These are phyloP conservation scores for Fragum whitleyi DNA, from an alignment of 2,888 invertebrate genomes.

Conservation along the genomic window DNA sequence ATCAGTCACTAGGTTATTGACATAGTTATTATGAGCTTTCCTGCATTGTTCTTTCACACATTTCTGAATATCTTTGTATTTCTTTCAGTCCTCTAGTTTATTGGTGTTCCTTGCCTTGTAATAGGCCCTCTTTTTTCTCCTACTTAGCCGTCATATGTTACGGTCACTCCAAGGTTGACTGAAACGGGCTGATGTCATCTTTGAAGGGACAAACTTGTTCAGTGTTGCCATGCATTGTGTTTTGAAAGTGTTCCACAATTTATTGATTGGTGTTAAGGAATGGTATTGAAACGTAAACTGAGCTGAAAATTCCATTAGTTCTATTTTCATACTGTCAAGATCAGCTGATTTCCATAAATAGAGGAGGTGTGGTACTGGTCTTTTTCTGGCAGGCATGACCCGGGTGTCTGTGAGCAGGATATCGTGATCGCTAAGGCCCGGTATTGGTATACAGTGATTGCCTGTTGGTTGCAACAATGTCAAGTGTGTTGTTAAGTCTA, in stretches of 20 bases:
- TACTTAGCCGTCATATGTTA: not conserved
- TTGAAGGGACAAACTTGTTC: no score
- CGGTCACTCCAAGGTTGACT: conserved; percentile 22
- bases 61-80: not conserved
- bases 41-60: conserved; percentile 1
- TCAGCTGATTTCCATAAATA: conserved; percentile 30
- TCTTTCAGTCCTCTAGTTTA: not conserved
- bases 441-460: conserved; percentile 33
- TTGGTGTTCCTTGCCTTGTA: not conserved
- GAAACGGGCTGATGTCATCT: not conserved
- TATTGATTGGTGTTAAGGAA: not conserved
- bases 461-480: conserved; percentile 35
- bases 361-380: conserved; percentile 19
- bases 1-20: conserved; percentile 10
- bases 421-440: no score
- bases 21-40: conserved; percentile 19
- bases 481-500: conserved; percentile 24
- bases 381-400: not conserved
- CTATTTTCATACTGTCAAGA: conserved; percentile 15
- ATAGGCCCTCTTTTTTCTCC: conserved; percentile 12
- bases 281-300: conserved; percentile 10
- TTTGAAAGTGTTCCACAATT: conserved; percentile 1
- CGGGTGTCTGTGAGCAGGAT: conserved; percentile 12
- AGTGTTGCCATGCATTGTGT: conserved; percentile 5
- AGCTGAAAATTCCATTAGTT: conserved; percentile 9